Conservation (phyloP, 2,888 invertebrate species). For the Trypoxylon attenuatum region DNA sequence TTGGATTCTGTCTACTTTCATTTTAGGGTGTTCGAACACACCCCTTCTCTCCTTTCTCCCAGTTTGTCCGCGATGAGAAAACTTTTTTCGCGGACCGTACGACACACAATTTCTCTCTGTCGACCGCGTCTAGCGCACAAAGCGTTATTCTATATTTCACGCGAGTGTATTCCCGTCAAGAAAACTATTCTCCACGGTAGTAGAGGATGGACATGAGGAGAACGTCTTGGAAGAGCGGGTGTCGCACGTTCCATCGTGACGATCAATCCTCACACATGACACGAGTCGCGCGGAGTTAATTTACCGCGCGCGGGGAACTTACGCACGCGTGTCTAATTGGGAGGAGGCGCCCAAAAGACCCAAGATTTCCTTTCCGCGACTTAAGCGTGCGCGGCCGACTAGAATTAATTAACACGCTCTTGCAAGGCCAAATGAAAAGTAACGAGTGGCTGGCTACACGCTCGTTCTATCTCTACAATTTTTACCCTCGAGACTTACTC, state of each 20-base stretch:
- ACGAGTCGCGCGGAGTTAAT: slow-evolving; percentile 51
- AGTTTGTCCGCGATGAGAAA: slow-evolving; percentile 5
- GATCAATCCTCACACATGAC: slow-evolving; percentile 58
- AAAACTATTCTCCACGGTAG: slow-evolving; percentile 39
- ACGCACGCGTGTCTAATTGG: slow-evolving; percentile 58
- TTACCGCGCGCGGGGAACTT: slow-evolving; percentile 46
- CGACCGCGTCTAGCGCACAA: slow-evolving; percentile 35
- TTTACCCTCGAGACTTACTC: slow-evolving; percentile 16
- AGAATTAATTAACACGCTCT: slow-evolving; percentile 53
- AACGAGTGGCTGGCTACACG: slow-evolving; percentile 24
- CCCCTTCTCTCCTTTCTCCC: slow-evolving; percentile 4
- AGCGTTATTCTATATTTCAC: slow-evolving; percentile 38
- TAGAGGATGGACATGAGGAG: too few species aligned
- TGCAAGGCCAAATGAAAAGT: slow-evolving; percentile 33
- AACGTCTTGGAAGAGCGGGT: too few species aligned
- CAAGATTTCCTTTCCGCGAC: slow-evolving; percentile 41
- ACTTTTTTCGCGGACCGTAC: slow-evolving; percentile 23
- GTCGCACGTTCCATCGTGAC: slow-evolving; percentile 28
- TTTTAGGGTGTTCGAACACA: background rate
- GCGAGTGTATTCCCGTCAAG: slow-evolving; percentile 35
- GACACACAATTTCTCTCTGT: slow-evolving; percentile 49
- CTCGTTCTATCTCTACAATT: slow-evolving; percentile 1
- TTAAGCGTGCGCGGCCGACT: slow-evolving; percentile 32
- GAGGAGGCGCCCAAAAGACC: slow-evolving; percentile 33
- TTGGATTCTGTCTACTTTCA: background rate